Base-by-base conservation (phyloP, 2,113 vertebrate species). In the Percina caprodes region DNA sequence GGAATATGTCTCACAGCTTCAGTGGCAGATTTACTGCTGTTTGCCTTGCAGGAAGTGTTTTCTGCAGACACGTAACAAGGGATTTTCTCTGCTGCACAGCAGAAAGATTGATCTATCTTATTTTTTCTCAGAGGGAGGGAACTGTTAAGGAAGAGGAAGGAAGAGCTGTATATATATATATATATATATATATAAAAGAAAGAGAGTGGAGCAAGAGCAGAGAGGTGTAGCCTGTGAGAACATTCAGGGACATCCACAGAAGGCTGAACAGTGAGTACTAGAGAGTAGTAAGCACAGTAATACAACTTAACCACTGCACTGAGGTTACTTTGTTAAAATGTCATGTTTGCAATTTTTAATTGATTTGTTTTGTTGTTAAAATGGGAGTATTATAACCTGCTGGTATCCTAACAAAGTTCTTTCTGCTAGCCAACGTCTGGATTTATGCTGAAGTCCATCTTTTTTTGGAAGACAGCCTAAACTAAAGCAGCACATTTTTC, bases 71-170 rank as follows among this genome's bases (percentile, higher is more conserved):
- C 8, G 1, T 4, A 56, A 12, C 23, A n/a, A 65, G 21, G 7
- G 6, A 3, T 56, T 55, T 74, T 66, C 46, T 85, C 19, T 74
- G 45, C 11, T 62, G 52, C 14, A 49, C 12, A 54, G n/a, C 46
- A 23, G 23, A 54, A 21, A 74, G 18, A 67, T 55, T 66, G 8
- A 58, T 2, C 4, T 30, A 30, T 30, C 30, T 30, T 30, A 4
- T 30, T 30, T 30, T 30, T 30, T 30, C 30, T 30, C 30, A 30
- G 18, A 68, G 18, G 26, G 82, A 66, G 74, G 69, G 83, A 54
- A 39, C 42, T 78, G 3, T 6, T 11, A 1, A 69, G n/a, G 54
- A 82, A 85, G 75, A 86, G 80, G 88, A 90, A 86, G 85, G 56
- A 75, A 60, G 26, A 70, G 12, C 24, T 16, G 3, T 19, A 18